These are phyloP conservation scores for Bryconaethiops microstoma DNA, from an alignment of 2,797 vertebrate genomes.

Conservation along the genomic window DNA sequence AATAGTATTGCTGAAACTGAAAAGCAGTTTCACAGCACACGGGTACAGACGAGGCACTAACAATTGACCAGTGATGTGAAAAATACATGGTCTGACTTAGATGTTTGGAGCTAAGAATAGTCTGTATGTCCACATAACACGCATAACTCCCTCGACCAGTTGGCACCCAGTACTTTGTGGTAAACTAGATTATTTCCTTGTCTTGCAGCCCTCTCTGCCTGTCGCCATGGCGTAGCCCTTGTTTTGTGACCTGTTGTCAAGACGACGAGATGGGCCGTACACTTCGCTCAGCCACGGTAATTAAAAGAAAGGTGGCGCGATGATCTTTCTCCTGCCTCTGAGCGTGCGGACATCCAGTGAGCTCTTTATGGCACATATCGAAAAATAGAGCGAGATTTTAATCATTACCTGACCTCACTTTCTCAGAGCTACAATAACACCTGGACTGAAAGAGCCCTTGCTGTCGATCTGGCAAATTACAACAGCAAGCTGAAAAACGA, in stretches of 20 bases:
- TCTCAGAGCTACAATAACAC: neutral
- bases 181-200: slow-evolving; percentile 51
- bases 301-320: slow-evolving; percentile 41
- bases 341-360: slow-evolving; percentile 42
- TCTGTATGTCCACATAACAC: neutral
- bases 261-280: slow-evolving; percentile 64
- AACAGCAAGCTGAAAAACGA: too few species aligned
- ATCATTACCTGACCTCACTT: slow-evolving; percentile 35
- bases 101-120: slow-evolving; percentile 13
- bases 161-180: slow-evolving; percentile 26
- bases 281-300: slow-evolving; percentile 46
- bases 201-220: slow-evolving; percentile 41
- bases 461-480: neutral
- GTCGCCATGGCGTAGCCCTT: slow-evolving; percentile 64
- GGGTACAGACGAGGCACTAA: neutral
- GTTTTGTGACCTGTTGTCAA: slow-evolving; percentile 71
- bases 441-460: neutral
- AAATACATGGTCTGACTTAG: neutral
- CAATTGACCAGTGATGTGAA: neutral
- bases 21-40: neutral
- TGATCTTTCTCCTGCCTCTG: slow-evolving; percentile 41
- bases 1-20: neutral
- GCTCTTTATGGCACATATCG: slow-evolving; percentile 31
- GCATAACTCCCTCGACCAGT: neutral
- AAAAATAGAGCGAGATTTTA: slow-evolving; percentile 22